Conservation (phyloP, 2,888 invertebrate species). For the Noctua janthina region DNA sequence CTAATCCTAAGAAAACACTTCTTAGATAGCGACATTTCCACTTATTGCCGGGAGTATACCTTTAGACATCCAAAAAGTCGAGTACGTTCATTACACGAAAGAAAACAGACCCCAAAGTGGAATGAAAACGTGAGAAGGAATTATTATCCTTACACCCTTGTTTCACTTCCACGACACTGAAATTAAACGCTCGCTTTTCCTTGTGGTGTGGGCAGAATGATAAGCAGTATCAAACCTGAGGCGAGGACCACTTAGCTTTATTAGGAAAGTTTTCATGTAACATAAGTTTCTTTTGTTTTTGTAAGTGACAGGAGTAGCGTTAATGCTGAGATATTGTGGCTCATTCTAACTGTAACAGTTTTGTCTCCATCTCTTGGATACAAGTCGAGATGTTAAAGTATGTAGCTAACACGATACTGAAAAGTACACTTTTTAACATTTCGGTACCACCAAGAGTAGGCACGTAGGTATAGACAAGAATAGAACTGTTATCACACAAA, state of each 20-base stretch:
- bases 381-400: background rate
- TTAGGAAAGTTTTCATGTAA: conserved; percentile 37
- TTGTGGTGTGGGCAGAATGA: conserved; percentile 43
- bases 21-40: background rate
- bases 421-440: background rate
- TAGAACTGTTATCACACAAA: background rate
- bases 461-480: background rate
- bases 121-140: conserved; percentile 45
- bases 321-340: background rate
- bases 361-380: background rate
- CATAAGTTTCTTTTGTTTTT: conserved; percentile 33
- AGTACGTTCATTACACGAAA: conserved; percentile 16
- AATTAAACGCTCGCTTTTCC: conserved; percentile 54
- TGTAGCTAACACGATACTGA: background rate
- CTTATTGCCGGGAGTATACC: background rate
- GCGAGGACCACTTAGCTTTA: conserved; percentile 17
- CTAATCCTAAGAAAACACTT: background rate
- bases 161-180: conserved; percentile 46
- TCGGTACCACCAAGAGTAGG: background rate
- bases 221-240: conserved; percentile 30
- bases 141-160: conserved; percentile 27
- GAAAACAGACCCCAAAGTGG: conserved; percentile 26
- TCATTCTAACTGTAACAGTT: background rate
- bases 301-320: background rate
- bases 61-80: conserved; percentile 1